Evolutionary conservation across 2,113 vertebrate genomes (phyloP).

Genomic region (Menidia beryllina): DNA sequence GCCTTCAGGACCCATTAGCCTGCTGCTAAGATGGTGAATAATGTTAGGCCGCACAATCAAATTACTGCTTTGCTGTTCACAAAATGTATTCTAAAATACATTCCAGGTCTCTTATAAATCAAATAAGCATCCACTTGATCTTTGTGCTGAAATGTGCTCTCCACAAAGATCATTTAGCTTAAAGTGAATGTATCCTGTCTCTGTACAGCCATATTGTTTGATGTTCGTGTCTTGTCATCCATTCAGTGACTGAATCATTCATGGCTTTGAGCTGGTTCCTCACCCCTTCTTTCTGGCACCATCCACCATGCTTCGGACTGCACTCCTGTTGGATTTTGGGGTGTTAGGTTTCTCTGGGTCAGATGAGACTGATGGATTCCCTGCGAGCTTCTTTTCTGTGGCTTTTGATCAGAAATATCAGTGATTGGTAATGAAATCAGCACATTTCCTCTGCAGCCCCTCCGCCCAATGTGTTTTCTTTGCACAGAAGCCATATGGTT

Average conservation of each 20-base stretch:
- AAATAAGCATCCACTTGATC: constrained; percentile 17
- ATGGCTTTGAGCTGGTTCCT: constrained; percentile 33
- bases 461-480: constrained; percentile 4
- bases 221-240: too few relatives aligned
- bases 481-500: background rate
- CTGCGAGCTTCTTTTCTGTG: constrained; percentile 52
- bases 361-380: constrained; percentile 30
- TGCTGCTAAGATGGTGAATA: constrained; percentile 6
- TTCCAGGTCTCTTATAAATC: constrained; percentile 32
- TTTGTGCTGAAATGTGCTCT: constrained; percentile 18
- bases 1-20: constrained; percentile 37
- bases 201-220: background rate
- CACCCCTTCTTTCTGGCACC: constrained; percentile 86
- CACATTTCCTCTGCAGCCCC: background rate
- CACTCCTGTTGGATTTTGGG: constrained; percentile 72
- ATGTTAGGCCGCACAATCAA: constrained; percentile 31
- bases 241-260: too few relatives aligned
- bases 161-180: background rate
- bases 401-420: constrained; percentile 38
- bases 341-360: constrained; percentile 66
- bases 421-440: background rate
- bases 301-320: constrained; percentile 71
- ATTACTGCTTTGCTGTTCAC: constrained; percentile 27
- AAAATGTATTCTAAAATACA: constrained; percentile 44
- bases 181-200: constrained; percentile 7